Base-by-base conservation (phyloP, 2,888 invertebrate genomes). In the Mythimna ferrago region DNA sequence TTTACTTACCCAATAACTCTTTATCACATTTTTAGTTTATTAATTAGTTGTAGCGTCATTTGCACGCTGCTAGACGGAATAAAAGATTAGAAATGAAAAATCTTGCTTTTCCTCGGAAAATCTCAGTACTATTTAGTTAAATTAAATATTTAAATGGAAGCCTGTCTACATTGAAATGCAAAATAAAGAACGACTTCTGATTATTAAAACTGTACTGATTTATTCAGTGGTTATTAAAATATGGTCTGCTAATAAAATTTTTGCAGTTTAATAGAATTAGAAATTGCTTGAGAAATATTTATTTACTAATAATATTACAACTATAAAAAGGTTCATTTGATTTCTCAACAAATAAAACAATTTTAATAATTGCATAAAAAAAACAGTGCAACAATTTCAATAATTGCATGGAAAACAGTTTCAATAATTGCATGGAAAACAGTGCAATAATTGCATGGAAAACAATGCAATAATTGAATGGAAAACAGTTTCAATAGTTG, bases 81-180 rank as follows among this genome's bases (percentile, higher is more conserved):
- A 1, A 11, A 1, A 58, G 54, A 63, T 66, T 26, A 32, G 7
- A 63, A 2, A n/a, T 58, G 53, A 62, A 66, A 82, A 65, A 66
- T 63, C 32, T 19, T 3, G 19, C 10, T 48, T 60, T 64, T 53
- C 11, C 21, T 0, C 38, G 11, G 11, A 10, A 51, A 71, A 60
- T 11, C 26, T 51, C 38, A 14, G 38, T 21, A 60, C 16, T 16
- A n/a, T 56, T 82, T 79, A 44, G 44, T 44, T 16, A 54, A 79
- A 83, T 79, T 72, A 64, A 78, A 79, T 66, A 83, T 72, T 72
- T 21, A 72, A 83, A 63, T 32, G 38, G n/a, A 60, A 51, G 14
- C 16, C 51, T 79, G 63, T 6, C 35, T 16, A 38, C 21, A 53
- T 21, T 71, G n/a, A 58, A 16, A 66, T 58, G 57, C 41, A 58